phyloP scores from a whole-genome alignment of 2,797 vertebrate species.

The Clarias laeviceps region DNA sequence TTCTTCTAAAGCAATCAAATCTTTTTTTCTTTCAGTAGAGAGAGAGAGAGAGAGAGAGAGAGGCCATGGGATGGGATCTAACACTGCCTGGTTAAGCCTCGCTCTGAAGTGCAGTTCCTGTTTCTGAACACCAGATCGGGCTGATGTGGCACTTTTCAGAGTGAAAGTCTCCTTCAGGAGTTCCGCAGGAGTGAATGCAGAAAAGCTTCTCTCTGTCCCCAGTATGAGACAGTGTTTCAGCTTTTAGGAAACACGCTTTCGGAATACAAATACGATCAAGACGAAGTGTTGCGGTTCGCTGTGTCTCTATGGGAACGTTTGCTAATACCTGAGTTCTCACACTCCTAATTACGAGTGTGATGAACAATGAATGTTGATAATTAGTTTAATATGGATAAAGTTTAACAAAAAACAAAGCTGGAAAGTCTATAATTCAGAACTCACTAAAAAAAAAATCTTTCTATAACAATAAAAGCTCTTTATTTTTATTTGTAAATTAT shows the following conservation, averaged over 20 bases:
- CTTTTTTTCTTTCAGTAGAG: not conserved
- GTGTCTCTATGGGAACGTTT: not conserved
- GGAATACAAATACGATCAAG: not conserved
- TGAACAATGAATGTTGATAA: not conserved
- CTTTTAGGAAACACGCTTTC: not conserved
- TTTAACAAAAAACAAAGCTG: not conserved
- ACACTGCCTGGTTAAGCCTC: not conserved
- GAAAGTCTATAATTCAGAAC: not conserved
- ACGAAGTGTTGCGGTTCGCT: not conserved
- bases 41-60: not conserved
- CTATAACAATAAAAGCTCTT: too few species aligned
- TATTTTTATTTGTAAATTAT: not conserved
- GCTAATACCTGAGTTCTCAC: not conserved
- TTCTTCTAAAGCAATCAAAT: not conserved
- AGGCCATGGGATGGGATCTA: not conserved
- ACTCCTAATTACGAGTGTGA: not conserved
- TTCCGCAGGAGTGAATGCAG: constrained; percentile 3
- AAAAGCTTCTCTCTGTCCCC: not conserved
- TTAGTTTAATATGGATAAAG: not conserved
- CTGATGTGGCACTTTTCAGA: constrained; percentile 45
- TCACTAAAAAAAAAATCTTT: not conserved
- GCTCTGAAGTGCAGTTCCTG: constrained; percentile 29
- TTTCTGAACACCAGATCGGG: constrained; percentile 54
- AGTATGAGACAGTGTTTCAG: not conserved
- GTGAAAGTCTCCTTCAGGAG: not conserved